Conservation (phyloP, 2,888 invertebrate species). For the Dynastes maya region DNA sequence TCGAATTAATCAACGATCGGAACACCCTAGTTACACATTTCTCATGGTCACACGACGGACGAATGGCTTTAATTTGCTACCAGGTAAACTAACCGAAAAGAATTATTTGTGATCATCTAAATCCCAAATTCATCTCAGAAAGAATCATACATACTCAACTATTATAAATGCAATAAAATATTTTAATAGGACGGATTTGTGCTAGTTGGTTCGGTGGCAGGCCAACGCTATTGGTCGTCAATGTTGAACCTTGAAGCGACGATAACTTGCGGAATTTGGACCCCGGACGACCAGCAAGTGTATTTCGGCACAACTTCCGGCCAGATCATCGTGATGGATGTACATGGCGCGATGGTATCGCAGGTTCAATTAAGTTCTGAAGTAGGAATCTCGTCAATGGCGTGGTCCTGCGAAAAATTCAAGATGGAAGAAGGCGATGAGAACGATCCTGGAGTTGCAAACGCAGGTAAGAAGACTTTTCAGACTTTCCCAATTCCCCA, state of each 20-base stretch:
- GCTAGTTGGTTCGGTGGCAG: slow-evolving; percentile 96
- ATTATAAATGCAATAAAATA: slow-evolving; percentile 16
- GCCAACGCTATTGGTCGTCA: slow-evolving; percentile 98
- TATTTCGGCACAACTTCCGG: slow-evolving; percentile 97
- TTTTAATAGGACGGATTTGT: slow-evolving; percentile 93
- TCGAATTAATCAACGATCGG: slow-evolving; percentile 98
- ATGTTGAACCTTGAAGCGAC: slow-evolving; percentile 95
- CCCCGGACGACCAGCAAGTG: slow-evolving; percentile 97
- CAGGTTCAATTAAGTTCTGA: slow-evolving; percentile 91
- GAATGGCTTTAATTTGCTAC: slow-evolving; percentile 98
- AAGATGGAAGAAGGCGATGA: slow-evolving; percentile 97
- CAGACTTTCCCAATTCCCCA: too few species aligned
- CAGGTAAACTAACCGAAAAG: slow-evolving; percentile 74
- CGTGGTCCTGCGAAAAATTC: slow-evolving; percentile 98
- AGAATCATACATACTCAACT: background rate
- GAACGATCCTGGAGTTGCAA: slow-evolving; percentile 74
- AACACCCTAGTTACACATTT: slow-evolving; percentile 98
- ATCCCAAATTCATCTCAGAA: background rate
- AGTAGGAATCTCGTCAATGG: slow-evolving; percentile 91
- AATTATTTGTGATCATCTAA: background rate
- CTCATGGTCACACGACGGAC: slow-evolving; percentile 98
- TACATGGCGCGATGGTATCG: slow-evolving; percentile 95
- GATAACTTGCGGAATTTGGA: slow-evolving; percentile 98
- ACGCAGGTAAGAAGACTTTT: slow-evolving; percentile 65
- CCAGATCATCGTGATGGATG: slow-evolving; percentile 97